Conservation (phyloP, 2,113 vertebrate genomes). For the Lampris incognitus region DNA sequence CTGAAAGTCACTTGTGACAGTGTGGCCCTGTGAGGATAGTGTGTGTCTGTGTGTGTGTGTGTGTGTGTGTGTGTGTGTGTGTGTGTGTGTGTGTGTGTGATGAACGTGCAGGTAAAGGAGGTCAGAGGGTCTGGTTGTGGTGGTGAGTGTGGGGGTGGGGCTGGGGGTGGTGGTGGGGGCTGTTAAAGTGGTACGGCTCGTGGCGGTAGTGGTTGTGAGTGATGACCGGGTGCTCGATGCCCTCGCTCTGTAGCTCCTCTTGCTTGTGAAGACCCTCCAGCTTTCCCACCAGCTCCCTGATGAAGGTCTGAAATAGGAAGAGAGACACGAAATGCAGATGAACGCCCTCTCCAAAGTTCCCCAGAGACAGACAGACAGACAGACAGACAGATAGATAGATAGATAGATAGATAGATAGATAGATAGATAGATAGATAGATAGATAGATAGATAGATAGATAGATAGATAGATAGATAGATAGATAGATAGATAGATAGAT, state of each 20-base stretch:
- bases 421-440: too few relatives aligned
- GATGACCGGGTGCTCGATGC: slow-evolving; percentile 77
- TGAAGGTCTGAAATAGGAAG: slow-evolving; percentile 77
- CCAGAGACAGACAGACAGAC: too few relatives aligned
- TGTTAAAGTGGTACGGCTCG: slow-evolving; percentile 76
- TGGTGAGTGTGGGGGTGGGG: slow-evolving; percentile 44
- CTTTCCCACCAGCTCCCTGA: slow-evolving; percentile 83
- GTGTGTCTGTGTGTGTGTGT: not conserved
- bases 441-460: too few relatives aligned
- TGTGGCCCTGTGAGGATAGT: not conserved
- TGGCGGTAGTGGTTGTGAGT: slow-evolving; percentile 74
- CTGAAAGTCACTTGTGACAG: too few relatives aligned
- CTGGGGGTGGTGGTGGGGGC: slow-evolving; percentile 31
- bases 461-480: too few relatives aligned
- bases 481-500: too few relatives aligned
- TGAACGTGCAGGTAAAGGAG: not conserved
- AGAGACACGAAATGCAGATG: not conserved
- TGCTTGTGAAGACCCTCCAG: slow-evolving; percentile 87
- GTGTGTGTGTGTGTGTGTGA: not conserved
- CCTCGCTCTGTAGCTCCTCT: slow-evolving; percentile 79
- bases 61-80: not conserved
- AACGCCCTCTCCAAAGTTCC: too few relatives aligned
- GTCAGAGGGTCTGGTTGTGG: slow-evolving; percentile 77
- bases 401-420: too few relatives aligned
- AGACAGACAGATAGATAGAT: too few relatives aligned